Evolutionary conservation across 2,888 invertebrate genomes (phyloP).

Genomic region (Gisinianus flammeolus): DNA sequence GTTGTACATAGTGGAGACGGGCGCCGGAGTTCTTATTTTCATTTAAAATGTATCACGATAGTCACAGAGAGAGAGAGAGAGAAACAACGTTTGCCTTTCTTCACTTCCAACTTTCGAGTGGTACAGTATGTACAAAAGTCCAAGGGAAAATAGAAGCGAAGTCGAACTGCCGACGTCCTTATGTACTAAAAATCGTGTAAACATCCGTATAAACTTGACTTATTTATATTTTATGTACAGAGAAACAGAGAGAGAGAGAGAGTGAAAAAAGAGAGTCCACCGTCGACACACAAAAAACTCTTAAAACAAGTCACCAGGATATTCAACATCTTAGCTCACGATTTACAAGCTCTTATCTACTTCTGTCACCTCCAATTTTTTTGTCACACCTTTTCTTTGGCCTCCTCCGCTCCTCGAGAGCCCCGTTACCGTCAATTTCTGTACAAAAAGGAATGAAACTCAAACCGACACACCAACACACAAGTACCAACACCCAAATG

Average conservation of each 20-base stretch:
- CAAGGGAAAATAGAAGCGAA: too few species aligned
- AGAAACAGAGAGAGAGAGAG: too few species aligned
- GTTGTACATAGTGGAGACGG: neutral
- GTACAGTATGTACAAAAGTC: too few species aligned
- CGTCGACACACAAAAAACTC: too few species aligned
- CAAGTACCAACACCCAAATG: too few species aligned
- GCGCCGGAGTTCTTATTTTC: neutral
- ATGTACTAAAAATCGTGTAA: neutral
- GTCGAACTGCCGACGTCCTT: too few species aligned
- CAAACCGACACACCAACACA: too few species aligned
- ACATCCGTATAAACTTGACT: too few species aligned
- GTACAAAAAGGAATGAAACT: too few species aligned
- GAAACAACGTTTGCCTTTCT: neutral
- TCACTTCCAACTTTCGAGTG: neutral
- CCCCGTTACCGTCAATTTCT: too few species aligned
- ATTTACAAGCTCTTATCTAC: neutral
- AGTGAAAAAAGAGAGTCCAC: too few species aligned
- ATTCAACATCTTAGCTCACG: neutral
- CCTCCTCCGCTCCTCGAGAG: neutral
- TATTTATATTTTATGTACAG: too few species aligned
- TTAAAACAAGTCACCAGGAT: neutral
- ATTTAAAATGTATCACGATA: neutral
- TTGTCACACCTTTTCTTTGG: neutral
- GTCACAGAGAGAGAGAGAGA: neutral
- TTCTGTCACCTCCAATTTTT: constrained; percentile 13